A percentile compares a stretch with the other conserved stretches of the same genome.
Evolutionary conservation across 1,140 invertebrate genomes (phyloP).

Genomic region (Antheraea pernyi): DNA sequence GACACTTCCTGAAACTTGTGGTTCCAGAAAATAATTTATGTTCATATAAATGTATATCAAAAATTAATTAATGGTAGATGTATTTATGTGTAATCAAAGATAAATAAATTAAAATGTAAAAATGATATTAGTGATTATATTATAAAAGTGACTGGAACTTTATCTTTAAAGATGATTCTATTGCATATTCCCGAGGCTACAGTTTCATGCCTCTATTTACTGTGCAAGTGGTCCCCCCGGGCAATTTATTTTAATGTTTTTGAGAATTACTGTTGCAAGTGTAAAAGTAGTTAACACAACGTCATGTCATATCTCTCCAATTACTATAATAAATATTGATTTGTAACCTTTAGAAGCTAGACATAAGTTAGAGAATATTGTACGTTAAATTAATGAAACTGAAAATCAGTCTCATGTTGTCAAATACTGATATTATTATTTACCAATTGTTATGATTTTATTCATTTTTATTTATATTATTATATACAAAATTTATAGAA

Average conservation of each 20-base stretch:
- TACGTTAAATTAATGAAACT: not conserved
- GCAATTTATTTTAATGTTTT: not conserved
- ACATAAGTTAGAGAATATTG: too few relatives aligned
- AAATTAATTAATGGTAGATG: too few relatives aligned
- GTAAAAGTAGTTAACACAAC: too few relatives aligned
- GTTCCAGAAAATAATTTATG: not conserved
- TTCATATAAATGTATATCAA: not conserved
- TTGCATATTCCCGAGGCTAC: not conserved
- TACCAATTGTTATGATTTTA: not conserved
- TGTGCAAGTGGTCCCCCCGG: too few relatives aligned
- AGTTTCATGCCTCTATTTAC: too few relatives aligned
- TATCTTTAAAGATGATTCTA: not conserved
- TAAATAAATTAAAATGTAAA: constrained; percentile 6
- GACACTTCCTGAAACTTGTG: not conserved
- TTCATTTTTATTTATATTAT: not conserved
- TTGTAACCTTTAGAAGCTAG: too few relatives aligned
- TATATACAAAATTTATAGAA: not conserved
- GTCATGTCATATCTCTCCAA: too few relatives aligned
- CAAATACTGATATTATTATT: not conserved
- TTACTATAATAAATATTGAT: too few relatives aligned
- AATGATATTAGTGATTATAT: too few relatives aligned
- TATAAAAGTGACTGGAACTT: not conserved
- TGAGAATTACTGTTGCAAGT: not conserved
- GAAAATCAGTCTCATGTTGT: constrained; percentile 1
- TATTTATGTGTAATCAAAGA: not conserved